Evolutionary conservation across 30 jellyfish, hydroid and myxozoan genomes (phyloP).

Genomic region (Aurelia aurita): DNA sequence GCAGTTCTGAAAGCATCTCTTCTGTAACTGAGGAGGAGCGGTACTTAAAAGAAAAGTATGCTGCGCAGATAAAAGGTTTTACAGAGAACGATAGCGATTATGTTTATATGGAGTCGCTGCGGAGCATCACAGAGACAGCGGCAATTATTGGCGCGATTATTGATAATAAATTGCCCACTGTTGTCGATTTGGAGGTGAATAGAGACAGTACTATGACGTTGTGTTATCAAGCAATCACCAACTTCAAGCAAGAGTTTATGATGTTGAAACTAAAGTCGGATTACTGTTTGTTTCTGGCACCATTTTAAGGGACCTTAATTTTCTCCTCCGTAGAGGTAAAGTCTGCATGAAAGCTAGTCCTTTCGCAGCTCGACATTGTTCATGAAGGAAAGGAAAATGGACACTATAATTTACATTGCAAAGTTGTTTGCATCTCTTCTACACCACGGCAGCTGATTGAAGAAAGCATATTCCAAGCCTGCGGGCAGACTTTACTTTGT

Average conservation of each 20-base stretch:
- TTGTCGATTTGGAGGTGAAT: conserved; percentile 65
- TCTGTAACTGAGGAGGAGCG: conserved; percentile 59
- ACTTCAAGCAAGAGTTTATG: conserved; percentile 85
- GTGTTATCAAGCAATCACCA: conserved; percentile 63
- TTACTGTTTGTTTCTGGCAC: conserved; percentile 71
- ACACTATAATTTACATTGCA: no score
- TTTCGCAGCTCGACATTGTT: no score
- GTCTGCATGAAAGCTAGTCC: no score
- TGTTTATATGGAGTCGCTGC: conserved; percentile 75
- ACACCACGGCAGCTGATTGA: no score
- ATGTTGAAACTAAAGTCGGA: conserved; percentile 75
- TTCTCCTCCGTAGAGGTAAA: no score
- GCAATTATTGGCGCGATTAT: conserved; percentile 41
- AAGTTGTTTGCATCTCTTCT: no score
- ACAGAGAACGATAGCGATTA: conserved; percentile 63
- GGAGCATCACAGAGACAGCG: conserved; percentile 52
- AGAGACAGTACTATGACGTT: conserved; percentile 56
- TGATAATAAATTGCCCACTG: conserved; percentile 65
- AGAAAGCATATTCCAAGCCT: no score
- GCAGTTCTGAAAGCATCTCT: conserved; percentile 35
- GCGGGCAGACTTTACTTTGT: no score
- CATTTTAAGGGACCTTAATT: conserved; percentile 10
- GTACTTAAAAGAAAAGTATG: conserved; percentile 45
- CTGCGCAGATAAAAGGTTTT: conserved; percentile 53
- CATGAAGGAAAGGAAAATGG: no score